phyloP scores from a whole-genome alignment of 2,888 invertebrate species.

The Dryocosmus kuriphilus region DNA sequence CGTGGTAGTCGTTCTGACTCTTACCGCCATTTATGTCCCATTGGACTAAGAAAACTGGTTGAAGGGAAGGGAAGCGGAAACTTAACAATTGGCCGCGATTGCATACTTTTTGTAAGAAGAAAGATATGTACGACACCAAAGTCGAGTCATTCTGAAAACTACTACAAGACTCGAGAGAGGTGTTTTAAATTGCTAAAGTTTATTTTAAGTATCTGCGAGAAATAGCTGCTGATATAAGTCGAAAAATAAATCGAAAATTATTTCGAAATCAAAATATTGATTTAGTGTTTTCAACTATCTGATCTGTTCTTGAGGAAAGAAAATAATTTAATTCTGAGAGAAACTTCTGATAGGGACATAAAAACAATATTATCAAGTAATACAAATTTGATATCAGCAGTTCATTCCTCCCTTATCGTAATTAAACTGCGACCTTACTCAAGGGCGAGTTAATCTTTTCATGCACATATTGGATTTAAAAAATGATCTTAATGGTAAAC shows the following conservation, averaged over 20 bases:
- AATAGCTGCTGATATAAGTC: no score
- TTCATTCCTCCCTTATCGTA: not conserved
- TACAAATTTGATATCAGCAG: not conserved
- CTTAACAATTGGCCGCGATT: conserved; percentile 6
- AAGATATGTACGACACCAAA: conserved; percentile 19
- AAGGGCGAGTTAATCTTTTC: not conserved
- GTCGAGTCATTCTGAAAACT: not conserved
- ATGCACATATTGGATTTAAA: no score
- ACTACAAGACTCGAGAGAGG: not conserved
- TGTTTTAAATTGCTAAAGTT: not conserved
- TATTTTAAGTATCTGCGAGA: not conserved
- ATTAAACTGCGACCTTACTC: not conserved
- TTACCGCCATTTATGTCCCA: conserved; percentile 46
- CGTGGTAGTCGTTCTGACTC: conserved; percentile 44
- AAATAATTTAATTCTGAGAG: no score
- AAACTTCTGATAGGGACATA: not conserved
- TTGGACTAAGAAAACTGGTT: conserved; percentile 19
- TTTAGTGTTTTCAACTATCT: no score
- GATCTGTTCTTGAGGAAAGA: no score
- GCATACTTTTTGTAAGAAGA: conserved; percentile 4
- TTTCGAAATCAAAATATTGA: no score
- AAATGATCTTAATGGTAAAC: no score
- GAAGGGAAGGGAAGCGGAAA: conserved; percentile 25
- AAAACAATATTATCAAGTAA: not conserved
- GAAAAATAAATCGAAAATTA: no score